Evolutionary conservation across 1,140 invertebrate genomes (phyloP), one percentile per base, ranked within the genome.

Genomic region (Gryon sp.): DNA sequence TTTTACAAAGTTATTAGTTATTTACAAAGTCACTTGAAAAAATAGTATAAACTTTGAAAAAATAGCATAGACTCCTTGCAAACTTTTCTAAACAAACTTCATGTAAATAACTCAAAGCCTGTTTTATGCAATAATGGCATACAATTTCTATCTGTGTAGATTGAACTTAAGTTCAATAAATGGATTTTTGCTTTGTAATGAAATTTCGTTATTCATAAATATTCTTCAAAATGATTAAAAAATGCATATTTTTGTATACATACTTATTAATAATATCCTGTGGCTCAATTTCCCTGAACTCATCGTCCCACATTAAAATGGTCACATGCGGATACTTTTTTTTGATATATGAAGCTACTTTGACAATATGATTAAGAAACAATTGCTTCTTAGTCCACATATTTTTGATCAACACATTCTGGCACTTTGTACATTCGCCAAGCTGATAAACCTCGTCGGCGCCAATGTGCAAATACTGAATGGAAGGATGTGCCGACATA

Each of bases 301-400:
- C 98, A 84, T 99, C 97, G 80, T 99, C 97, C 98, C 97, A 99
- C 84, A 98, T 94, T 4, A 99, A 91, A 11, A 95, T 88, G 4
- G 89, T 92, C 2, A 96, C 83, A 0, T 89, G 82, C 0, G 92
- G 90, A 83, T 91, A 92, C 5, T 90, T 90, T 1, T 88, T 85
- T 34, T 90, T 91, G 2, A 95, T 90, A 60, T 93, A 90, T 28
- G 84, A 87, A 0, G 90, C 90, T 2, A 95, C 88, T 24, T 86
- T 87, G 8, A 88, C 87, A 0, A 96, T 90, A 77, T 97, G 95
- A 16, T 90, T 88, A 0, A 95, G 82, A 80, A 95, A 96, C 4
- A 97, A 82, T 46, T 92, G 90, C 36, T 78, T 91, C 80, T 88
- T 88, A 12, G 34, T 70, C 86, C 86, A 89, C 14, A 81, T 76